These are phyloP conservation scores for Notarius lentiginosus DNA, from an alignment of 2,113 vertebrate species.

Conservation along the genomic window DNA sequence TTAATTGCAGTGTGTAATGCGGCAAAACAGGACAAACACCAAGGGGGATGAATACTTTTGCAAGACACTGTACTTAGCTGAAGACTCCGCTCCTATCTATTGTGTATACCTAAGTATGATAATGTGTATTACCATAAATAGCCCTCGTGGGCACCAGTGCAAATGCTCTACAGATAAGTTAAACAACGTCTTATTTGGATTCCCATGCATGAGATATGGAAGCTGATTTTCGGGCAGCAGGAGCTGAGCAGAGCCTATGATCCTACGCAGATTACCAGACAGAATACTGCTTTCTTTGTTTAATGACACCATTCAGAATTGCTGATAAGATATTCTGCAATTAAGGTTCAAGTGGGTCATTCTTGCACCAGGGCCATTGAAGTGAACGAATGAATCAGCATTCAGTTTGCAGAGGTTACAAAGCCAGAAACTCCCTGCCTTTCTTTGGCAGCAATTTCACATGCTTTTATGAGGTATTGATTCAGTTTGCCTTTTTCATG, in stretches of 20 bases:
- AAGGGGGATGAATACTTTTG: too few relatives aligned
- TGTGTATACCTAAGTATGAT: too few relatives aligned
- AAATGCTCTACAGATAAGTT: conserved; percentile 23
- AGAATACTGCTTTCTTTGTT: conserved; percentile 58
- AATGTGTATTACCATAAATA: not conserved
- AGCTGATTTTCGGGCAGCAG: conserved; percentile 62
- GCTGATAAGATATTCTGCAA: conserved; percentile 71
- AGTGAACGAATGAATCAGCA: conserved; percentile 64
- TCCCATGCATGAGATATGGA: conserved; percentile 10
- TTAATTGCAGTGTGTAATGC: too few relatives aligned
- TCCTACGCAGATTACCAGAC: conserved; percentile 55
- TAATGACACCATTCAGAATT: conserved; percentile 64
- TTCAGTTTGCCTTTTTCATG: conserved; percentile 8
- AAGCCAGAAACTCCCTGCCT: not conserved
- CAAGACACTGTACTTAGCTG: conserved; percentile 15
- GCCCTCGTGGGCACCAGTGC: conserved; percentile 19
- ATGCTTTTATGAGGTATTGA: conserved; percentile 30
- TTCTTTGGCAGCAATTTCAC: conserved; percentile 10
- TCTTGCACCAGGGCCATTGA: conserved; percentile 61
- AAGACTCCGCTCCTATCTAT: not conserved
- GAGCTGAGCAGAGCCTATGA: conserved; percentile 48
- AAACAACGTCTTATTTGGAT: conserved; percentile 59
- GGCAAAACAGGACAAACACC: too few relatives aligned
- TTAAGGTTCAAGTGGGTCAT: conserved; percentile 69
- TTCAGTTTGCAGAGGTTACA: conserved; percentile 59